Conservation (phyloP, 1,140 invertebrate species). For the Drosophila teissieri region DNA sequence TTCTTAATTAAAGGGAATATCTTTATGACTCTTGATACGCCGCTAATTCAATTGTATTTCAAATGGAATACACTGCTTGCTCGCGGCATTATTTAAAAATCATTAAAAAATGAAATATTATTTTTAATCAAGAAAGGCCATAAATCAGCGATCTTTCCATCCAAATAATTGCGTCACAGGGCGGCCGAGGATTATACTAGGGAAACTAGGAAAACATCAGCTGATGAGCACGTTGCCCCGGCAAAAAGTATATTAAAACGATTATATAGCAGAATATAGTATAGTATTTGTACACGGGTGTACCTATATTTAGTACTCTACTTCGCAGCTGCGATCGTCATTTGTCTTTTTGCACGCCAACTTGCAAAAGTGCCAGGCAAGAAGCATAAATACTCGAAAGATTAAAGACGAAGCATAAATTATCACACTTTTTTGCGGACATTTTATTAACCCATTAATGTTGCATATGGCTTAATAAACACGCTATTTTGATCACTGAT, state of each 20-base stretch:
- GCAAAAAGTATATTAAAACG: constrained; percentile 21
- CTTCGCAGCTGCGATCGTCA: constrained; percentile 62
- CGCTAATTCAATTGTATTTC: neutral
- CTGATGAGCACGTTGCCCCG: constrained; percentile 21
- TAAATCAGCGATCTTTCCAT: constrained; percentile 24
- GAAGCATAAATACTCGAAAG: constrained; percentile 59
- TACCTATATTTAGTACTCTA: constrained; percentile 41
- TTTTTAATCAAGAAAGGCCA: constrained; percentile 14
- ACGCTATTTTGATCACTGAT: constrained; percentile 18
- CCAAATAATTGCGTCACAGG: constrained; percentile 27
- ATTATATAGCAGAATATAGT: constrained; percentile 4
- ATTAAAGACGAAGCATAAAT: constrained; percentile 46
- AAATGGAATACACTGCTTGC: neutral
- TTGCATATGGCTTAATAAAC: constrained; percentile 39
- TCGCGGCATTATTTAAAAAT: constrained; percentile 6
- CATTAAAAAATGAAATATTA: constrained; percentile 27
- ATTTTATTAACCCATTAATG: constrained; percentile 68
- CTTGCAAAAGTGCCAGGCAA: constrained; percentile 28
- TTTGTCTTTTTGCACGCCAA: constrained; percentile 27
- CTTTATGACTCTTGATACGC: neutral
- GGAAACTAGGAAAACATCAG: constrained; percentile 21
- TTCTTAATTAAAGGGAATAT: constrained; percentile 36
- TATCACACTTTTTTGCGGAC: constrained; percentile 32
- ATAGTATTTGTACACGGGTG: constrained; percentile 30
- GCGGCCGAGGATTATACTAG: constrained; percentile 10